These are phyloP conservation scores for Metalampra italica DNA, from an alignment of 2,888 invertebrate species.

Conservation along the genomic window DNA sequence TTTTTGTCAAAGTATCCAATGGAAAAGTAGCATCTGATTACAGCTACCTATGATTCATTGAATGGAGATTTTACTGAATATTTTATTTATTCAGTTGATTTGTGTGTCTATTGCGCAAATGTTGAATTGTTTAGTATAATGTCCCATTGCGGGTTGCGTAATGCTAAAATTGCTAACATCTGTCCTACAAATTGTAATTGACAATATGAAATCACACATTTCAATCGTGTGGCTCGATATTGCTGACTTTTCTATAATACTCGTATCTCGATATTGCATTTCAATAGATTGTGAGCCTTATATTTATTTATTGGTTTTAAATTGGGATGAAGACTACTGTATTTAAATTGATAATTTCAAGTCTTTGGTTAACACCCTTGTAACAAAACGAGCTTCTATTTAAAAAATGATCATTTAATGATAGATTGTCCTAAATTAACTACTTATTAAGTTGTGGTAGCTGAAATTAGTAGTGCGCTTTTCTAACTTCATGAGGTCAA, in stretches of 20 bases:
- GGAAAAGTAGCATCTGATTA: neutral
- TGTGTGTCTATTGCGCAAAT: conserved; percentile 11
- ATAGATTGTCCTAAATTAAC: too few species aligned
- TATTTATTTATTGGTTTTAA: too few species aligned
- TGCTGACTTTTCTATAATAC: conserved; percentile 9
- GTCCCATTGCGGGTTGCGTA: conserved; percentile 10
- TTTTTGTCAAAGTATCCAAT: too few species aligned
- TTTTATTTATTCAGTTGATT: neutral
- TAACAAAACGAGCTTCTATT: too few species aligned
- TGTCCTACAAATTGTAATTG: conserved; percentile 6
- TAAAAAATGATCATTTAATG: too few species aligned
- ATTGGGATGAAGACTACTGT: too few species aligned
- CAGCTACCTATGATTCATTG: neutral
- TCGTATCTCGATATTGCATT: neutral
- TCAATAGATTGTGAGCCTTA: too few species aligned
- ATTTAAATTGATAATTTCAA: too few species aligned
- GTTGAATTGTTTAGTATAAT: neutral
- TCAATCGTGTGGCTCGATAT: conserved; percentile 3
- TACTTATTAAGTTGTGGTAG: too few species aligned
- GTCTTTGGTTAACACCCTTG: too few species aligned
- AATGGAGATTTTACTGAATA: neutral
- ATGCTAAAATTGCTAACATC: conserved; percentile 12
- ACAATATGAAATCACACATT: conserved; percentile 3
- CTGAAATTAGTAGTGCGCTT: too few species aligned
- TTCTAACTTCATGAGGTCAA: too few species aligned